Conservation (phyloP, 2,888 invertebrate genomes). For the Drosophila antonietae region DNA sequence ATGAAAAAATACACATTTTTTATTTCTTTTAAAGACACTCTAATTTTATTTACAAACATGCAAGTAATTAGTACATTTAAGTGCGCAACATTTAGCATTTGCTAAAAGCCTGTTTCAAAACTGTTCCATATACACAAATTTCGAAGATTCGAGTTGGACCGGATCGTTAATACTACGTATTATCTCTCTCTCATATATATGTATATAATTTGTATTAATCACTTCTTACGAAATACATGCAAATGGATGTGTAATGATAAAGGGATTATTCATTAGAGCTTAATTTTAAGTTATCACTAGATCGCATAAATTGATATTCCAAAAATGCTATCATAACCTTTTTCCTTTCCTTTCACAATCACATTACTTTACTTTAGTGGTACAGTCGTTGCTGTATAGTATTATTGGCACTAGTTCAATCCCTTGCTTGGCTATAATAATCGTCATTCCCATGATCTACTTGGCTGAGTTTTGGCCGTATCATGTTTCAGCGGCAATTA, state of each 20-base stretch:
- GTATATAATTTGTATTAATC: background rate
- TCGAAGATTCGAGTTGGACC: no score
- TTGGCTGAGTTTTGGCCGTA: constrained; percentile 18
- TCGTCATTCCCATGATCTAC: constrained; percentile 30
- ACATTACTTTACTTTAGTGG: background rate
- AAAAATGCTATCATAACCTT: background rate
- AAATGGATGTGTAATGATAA: background rate
- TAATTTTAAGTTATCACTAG: background rate
- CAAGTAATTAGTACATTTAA: background rate
- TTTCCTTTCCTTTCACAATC: background rate
- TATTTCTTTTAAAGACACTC: background rate
- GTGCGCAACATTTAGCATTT: background rate
- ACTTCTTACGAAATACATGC: background rate
- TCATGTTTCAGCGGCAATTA: constrained; percentile 45
- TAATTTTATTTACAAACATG: background rate
- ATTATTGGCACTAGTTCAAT: background rate
- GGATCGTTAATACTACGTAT: no score
- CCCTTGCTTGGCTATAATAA: constrained; percentile 2
- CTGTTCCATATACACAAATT: background rate
- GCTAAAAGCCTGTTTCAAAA: background rate
- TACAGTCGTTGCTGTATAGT: background rate
- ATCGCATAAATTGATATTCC: background rate
- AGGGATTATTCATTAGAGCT: background rate
- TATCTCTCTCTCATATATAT: no score
- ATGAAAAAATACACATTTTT: background rate